phyloP scores from a whole-genome alignment of 2,888 invertebrate genomes.

The Melieria picta region DNA sequence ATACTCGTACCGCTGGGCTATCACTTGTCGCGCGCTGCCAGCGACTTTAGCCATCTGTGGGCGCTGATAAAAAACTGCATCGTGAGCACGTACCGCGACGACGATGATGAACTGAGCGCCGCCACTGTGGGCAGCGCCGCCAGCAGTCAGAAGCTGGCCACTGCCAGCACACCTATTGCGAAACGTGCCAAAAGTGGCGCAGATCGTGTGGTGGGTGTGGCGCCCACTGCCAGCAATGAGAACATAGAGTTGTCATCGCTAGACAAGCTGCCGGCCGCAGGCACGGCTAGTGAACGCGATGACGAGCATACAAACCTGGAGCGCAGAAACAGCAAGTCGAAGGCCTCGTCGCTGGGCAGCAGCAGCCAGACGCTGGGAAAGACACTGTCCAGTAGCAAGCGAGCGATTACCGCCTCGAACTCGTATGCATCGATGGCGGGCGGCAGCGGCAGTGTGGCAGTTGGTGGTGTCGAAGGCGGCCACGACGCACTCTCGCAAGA shows the following conservation, averaged over 20 bases:
- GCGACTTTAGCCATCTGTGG: slow-evolving; percentile 91
- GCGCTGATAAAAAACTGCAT: slow-evolving; percentile 82
- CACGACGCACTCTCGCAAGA: not conserved
- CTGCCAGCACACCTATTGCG: slow-evolving; percentile 35
- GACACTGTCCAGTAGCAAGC: slow-evolving; percentile 48
- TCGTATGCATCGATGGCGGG: slow-evolving; percentile 51
- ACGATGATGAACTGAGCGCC: slow-evolving; percentile 68
- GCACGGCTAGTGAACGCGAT: slow-evolving; percentile 25
- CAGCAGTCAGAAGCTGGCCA: slow-evolving; percentile 45
- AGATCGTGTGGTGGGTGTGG: slow-evolving; percentile 4
- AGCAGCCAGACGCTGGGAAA: slow-evolving; percentile 57
- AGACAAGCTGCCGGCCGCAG: slow-evolving; percentile 39
- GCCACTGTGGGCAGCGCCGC: slow-evolving; percentile 32
- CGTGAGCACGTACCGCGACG: slow-evolving; percentile 77
- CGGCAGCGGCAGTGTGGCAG: slow-evolving; percentile 30
- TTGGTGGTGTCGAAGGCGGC: not conserved
- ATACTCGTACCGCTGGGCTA: slow-evolving; percentile 88
- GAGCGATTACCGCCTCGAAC: slow-evolving; percentile 55
- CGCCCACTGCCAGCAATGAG: slow-evolving; percentile 46
- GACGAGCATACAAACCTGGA: slow-evolving; percentile 42
- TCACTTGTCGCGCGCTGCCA: slow-evolving; percentile 91
- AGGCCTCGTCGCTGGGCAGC: slow-evolving; percentile 56
- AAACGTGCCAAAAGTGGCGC: slow-evolving; percentile 32
- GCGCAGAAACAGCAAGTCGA: slow-evolving; percentile 55
- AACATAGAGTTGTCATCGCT: slow-evolving; percentile 59